Evolutionary conservation across 2,888 invertebrate genomes (phyloP).

Genomic region (Microchrysa polita): DNA sequence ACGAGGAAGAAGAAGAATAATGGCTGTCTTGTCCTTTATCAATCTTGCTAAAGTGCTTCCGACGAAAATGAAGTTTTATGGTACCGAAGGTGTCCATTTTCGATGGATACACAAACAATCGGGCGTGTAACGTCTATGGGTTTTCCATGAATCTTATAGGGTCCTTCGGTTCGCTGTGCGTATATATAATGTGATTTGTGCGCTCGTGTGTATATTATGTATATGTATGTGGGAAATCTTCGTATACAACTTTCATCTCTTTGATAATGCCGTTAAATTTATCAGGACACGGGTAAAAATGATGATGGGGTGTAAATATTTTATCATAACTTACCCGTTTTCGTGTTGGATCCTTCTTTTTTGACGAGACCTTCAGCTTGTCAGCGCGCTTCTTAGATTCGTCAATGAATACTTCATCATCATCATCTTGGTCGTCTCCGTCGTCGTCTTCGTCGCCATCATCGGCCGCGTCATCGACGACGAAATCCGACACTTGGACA

Average conservation of each 20-base stretch:
- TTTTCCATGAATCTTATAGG: too few relatives aligned
- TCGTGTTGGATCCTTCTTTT: conserved; percentile 24
- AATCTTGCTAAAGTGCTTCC: too few relatives aligned
- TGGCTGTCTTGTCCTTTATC: too few relatives aligned
- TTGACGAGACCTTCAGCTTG: neutral
- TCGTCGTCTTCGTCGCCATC: conserved; percentile 63
- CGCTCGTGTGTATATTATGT: too few relatives aligned
- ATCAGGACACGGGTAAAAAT: neutral
- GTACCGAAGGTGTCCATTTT: too few relatives aligned
- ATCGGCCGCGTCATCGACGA: conserved; percentile 58
- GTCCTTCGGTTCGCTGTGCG: too few relatives aligned
- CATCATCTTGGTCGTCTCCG: conserved; percentile 56
- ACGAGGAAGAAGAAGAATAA: too few relatives aligned
- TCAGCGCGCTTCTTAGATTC: conserved; percentile 51
- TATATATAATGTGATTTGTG: too few relatives aligned
- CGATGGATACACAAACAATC: too few relatives aligned
- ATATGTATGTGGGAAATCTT: too few relatives aligned
- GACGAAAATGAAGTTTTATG: too few relatives aligned
- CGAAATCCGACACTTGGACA: conserved; percentile 45
- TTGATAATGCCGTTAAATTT: neutral
- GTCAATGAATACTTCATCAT: conserved; percentile 63
- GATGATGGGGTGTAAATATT: conserved; percentile 3
- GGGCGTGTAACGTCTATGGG: too few relatives aligned
- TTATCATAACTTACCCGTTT: conserved; percentile 41
- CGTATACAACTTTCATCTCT: neutral